Evolutionary conservation across 2,888 invertebrate species (phyloP), one percentile per base, ranked within the genome.

Genomic region (Tenthredo mesomela): DNA sequence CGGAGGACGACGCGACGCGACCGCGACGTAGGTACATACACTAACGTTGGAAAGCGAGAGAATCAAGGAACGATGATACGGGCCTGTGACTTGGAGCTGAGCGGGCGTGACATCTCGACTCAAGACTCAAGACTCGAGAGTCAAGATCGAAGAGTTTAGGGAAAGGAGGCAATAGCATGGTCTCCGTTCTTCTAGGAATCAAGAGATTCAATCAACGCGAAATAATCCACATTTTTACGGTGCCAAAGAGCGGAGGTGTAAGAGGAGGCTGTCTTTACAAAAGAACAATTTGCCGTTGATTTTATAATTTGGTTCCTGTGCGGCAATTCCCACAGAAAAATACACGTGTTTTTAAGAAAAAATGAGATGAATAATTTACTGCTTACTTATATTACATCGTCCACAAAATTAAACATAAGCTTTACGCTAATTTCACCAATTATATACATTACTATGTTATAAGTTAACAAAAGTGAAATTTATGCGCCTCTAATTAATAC

Each of bases 211-310:
- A 82, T 85, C 84, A 82, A 78, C 82, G 82, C 78, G 50, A 85
- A 85, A 82, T 85, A 85, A 85, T 85, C 70, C 71, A 85, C 71
- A 85, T 80, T 82, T 82, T 71, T 82, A 85, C 78, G 84, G 71
- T 43, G 70, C 50, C 80, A 70, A 82, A 54, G 70, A 82, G 70
- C 82, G 43, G 18, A 70, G 82, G 54, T 77, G 29, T 29, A 2
- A 29, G 29, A 54, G 37, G 33, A 18, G 29, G 29, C 82, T 65
- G 47, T 3, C 25, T 82, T 67, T 67, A 50, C 47, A 82, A 70
- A 70, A 47, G 70, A 65, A 82, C 82, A 82, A 65, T 50, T 50
- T 50, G 29, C 15, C 82, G n/a, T 67, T 25, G 25, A 47, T 77
- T 67, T 18, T 67, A 67, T 29, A 29, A 67, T 29, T 2, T 29